Base-by-base conservation (phyloP, 2,888 invertebrate species). In the Bedellia somnulentella region DNA sequence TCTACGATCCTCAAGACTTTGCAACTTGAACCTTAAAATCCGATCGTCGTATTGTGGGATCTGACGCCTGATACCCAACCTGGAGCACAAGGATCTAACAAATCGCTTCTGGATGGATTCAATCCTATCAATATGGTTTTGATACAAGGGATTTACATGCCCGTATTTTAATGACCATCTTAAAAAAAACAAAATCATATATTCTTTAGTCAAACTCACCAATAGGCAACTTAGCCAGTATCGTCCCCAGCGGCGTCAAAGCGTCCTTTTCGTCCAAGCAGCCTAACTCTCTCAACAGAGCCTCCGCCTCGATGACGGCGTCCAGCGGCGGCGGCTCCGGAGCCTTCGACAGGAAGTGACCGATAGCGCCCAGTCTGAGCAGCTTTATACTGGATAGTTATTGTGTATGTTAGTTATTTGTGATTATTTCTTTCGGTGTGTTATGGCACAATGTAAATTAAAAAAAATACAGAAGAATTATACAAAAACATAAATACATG, bases 301-400 rank as follows among this genome's bases (percentile, higher is more conserved):
- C 94, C 70, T 97, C 96, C 0, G 98, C 97, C 57, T 98, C 98
- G 44, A 98, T 96, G 9, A 99, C 96, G 15, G 97, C 95, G 67
- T 98, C 98, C 37, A 97, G 80, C 10, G 97, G 97, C 22, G 98
- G 98, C 0, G 97, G 95, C 56, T 98, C 95, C 13, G 97, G 87
- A 0, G 92, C 92, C 62, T 97, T 97, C 13, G 93, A 92, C 34
- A 99, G 77, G 68, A 99, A 99, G 57, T 90, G 90, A 0, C 93
- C 93, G 48, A 98, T 95, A 14, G 87, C 83, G 29, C 98, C 98
- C 4, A 99, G 77, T 2, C 91, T 81, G 2, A 99, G 78, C 5
- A 98, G 73, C 54, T 96, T 77, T 35, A 76, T 76, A 39, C 76
- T 70, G 52, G 0, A 37, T 40, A 18, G 18, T 5, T 6, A 18